These are phyloP conservation scores for Andrena chrysosceles DNA, from an alignment of 2,888 invertebrate species.

Conservation along the genomic window DNA sequence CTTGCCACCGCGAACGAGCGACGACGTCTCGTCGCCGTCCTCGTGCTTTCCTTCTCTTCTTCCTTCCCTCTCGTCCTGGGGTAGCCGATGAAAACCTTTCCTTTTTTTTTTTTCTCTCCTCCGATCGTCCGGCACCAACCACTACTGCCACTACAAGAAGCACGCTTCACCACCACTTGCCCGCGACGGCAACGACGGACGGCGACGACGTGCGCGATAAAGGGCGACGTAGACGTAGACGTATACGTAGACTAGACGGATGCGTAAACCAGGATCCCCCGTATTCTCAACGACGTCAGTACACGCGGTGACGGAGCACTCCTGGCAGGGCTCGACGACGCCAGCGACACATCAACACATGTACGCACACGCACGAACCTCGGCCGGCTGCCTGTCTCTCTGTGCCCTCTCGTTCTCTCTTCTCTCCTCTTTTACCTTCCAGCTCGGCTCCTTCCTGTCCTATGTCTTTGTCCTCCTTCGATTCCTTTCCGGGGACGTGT, in stretches of 20 bases:
- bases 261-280: conserved; percentile 51
- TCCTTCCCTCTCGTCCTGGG: conserved; percentile 49
- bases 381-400: conserved; percentile 53
- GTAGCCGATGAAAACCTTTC: conserved; percentile 27
- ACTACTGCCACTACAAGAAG: conserved; percentile 43
- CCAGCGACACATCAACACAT: conserved; percentile 77
- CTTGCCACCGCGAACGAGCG: conserved; percentile 67
- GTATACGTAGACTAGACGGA: conserved; percentile 39
- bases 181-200: conserved; percentile 47
- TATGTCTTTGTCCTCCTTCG: conserved; percentile 20
- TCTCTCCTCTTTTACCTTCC: conserved; percentile 2
- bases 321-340: conserved; percentile 77
- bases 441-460: conserved; percentile 11
- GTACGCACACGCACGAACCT: conserved; percentile 66
- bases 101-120: background rate
- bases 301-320: conserved; percentile 72
- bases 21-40: conserved; percentile 70
- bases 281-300: conserved; percentile 65
- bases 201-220: conserved; percentile 34
- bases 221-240: conserved; percentile 36
- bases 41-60: conserved; percentile 63
- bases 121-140: conserved; percentile 43
- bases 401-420: conserved; percentile 25
- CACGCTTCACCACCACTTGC: conserved; percentile 56
- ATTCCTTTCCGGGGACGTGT: background rate